Base-by-base conservation (phyloP, 2,888 invertebrate genomes). In the Lutraria lutraria region DNA sequence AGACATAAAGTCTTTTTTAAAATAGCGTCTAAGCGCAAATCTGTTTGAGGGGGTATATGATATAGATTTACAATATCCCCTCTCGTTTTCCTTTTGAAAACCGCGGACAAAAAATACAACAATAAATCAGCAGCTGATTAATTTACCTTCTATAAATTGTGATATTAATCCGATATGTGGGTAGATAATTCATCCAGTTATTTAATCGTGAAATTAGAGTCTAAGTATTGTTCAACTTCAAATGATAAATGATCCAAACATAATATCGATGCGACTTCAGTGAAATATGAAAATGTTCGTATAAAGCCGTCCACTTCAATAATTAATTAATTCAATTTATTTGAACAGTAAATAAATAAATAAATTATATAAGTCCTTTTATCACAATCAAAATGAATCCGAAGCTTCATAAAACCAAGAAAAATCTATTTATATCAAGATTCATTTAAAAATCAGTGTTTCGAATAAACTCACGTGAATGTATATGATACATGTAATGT, bases 81-180 rank as follows among this genome's bases (percentile, higher is more conserved):
- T 31, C 34, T 76, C 76, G 31, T 25, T 76, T 76, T 76, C 34
- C 76, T 76, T 76, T 76, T 76, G 76, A 76, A 76, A 76, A 31
- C 25, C 19, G 25, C 63, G 2, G 63, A 68, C 25, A 68, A 56
- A 43, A n/a, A 68, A 68, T 68, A 68, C 63, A 34, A 76, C 29
- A 76, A 76, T 76, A 34, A 76, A 76, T 76, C 19, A 16, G 31
- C 15, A 19, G 76, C 34, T 19, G 76, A 34, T 76, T 34, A 16
- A 76, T 76, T 34, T 76, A 19, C 29, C 31, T 76, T 76, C 19
- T 76, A n/a, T 76, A 31, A 31, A 76, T 34, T 34, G 29, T 31
- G 13, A 34, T 76, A 76, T 31, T 76, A 76, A 34, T 76, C 34
- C 76, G 34, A 56, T 19, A 76, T 3, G 34, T 31, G 25, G 8